These are phyloP conservation scores for Gobius niger DNA, from an alignment of 2,113 vertebrate species.

Conservation along the genomic window DNA sequence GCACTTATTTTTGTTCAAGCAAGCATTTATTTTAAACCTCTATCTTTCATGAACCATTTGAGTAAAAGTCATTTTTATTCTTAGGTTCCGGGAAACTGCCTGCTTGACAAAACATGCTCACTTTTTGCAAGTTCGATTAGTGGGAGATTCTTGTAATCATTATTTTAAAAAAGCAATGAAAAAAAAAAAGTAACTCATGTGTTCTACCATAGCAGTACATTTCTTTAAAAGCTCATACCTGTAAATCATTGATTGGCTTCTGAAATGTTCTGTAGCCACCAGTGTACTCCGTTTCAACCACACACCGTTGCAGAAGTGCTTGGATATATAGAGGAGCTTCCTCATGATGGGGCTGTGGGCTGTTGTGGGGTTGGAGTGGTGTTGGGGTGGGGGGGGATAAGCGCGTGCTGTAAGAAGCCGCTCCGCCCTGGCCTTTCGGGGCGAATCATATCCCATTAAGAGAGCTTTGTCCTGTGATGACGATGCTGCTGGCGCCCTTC, in stretches of 20 bases:
- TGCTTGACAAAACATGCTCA: neutral
- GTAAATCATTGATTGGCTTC: too few relatives aligned
- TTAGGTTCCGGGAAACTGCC: too few relatives aligned
- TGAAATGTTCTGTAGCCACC: neutral
- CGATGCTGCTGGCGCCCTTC: conserved; percentile 60
- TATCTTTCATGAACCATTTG: too few relatives aligned
- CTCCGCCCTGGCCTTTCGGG: conserved; percentile 59
- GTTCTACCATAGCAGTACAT: too few relatives aligned
- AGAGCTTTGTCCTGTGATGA: conserved; percentile 66
- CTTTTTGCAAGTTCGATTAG: neutral
- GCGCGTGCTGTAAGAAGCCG: conserved; percentile 50
- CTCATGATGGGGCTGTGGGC: conserved; percentile 13
- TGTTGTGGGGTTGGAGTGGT: conserved; percentile 11
- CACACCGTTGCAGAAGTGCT: neutral
- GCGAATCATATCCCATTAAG: conserved; percentile 66
- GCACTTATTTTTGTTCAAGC: too few relatives aligned
- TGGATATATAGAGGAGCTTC: conserved; percentile 17
- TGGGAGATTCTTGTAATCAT: too few relatives aligned
- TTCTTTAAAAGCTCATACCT: too few relatives aligned
- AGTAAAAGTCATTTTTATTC: too few relatives aligned
- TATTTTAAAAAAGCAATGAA: too few relatives aligned
- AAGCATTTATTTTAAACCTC: too few relatives aligned
- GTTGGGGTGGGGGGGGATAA: conserved; percentile 52
- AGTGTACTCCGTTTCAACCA: neutral
- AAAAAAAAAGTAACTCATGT: too few relatives aligned